Evolutionary conservation across 2,113 vertebrate species (phyloP).

Genomic region (Gymnogyps californianus): DNA sequence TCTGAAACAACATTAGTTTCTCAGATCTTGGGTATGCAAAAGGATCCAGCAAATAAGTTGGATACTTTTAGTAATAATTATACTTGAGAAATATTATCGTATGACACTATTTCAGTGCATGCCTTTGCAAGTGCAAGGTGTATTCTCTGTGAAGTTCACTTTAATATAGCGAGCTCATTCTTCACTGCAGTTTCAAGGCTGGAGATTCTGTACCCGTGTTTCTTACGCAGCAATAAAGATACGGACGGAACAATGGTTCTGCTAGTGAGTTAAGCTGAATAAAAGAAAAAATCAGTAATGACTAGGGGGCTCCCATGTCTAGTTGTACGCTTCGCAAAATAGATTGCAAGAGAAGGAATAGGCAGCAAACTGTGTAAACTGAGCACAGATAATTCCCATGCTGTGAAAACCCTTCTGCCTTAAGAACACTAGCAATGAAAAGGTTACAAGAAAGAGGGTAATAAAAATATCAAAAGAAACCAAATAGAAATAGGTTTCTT

Average conservation of each 20-base stretch:
- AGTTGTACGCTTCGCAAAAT: not conserved
- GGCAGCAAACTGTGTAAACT: slow-evolving; percentile 50
- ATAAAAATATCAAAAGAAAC: slow-evolving; percentile 60
- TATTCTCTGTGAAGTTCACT: not conserved
- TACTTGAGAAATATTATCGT: not conserved
- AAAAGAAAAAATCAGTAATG: slow-evolving; percentile 9
- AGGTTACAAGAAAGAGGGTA: slow-evolving; percentile 52
- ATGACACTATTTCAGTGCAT: not conserved
- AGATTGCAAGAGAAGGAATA: slow-evolving; percentile 39
- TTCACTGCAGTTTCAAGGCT: not conserved
- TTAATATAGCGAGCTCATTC: not conserved
- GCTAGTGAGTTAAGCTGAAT: not conserved
- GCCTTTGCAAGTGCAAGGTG: not conserved
- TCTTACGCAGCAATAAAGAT: not conserved
- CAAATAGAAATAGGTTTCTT: slow-evolving; percentile 50
- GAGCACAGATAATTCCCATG: slow-evolving; percentile 38
- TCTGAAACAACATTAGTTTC: not conserved
- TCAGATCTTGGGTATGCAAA: not conserved
- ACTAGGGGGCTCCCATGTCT: not conserved
- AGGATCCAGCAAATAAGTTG: not conserved
- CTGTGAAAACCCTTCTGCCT: slow-evolving; percentile 26
- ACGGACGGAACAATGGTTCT: not conserved
- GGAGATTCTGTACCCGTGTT: not conserved
- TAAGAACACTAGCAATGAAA: slow-evolving; percentile 49
- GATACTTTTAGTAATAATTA: not conserved